A percentile compares a stretch with the other conserved stretches of the same genome.
Evolutionary conservation across 2,113 vertebrate genomes (phyloP).

Genomic region (Spizaetus ornatus): DNA sequence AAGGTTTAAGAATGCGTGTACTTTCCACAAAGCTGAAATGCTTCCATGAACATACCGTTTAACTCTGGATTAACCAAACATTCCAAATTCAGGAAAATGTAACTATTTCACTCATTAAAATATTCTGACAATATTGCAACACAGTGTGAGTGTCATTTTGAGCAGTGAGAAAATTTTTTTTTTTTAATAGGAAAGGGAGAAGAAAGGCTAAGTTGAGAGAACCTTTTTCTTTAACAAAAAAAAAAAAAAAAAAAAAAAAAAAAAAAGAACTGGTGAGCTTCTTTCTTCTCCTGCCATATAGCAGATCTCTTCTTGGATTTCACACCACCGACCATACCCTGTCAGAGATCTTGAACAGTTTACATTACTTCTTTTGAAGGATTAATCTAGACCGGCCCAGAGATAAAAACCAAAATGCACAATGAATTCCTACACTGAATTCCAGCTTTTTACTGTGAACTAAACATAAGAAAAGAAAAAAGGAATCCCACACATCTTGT

Average conservation of each 20-base stretch:
- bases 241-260: neutral
- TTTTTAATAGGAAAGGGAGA: neutral
- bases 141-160: neutral
- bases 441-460: conserved; percentile 42
- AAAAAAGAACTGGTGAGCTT: conserved; percentile 8
- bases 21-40: neutral
- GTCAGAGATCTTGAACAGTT: conserved; percentile 36
- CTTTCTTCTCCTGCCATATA: conserved; percentile 45
- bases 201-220: neutral
- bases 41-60: neutral
- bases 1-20: neutral
- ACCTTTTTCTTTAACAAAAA: neutral
- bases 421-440: conserved; percentile 48
- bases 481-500: neutral
- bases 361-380: conserved; percentile 43
- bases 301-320: conserved; percentile 53
- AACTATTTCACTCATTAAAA: neutral
- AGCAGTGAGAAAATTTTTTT: neutral
- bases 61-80: neutral
- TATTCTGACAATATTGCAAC: neutral
- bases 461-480: conserved; percentile 12
- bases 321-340: conserved; percentile 4
- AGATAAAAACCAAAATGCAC: conserved; percentile 42
- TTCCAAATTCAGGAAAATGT: neutral
- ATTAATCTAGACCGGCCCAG: conserved; percentile 16